Base-by-base conservation (phyloP, 2,888 invertebrate genomes). In the Drosophila mayaguana region DNA sequence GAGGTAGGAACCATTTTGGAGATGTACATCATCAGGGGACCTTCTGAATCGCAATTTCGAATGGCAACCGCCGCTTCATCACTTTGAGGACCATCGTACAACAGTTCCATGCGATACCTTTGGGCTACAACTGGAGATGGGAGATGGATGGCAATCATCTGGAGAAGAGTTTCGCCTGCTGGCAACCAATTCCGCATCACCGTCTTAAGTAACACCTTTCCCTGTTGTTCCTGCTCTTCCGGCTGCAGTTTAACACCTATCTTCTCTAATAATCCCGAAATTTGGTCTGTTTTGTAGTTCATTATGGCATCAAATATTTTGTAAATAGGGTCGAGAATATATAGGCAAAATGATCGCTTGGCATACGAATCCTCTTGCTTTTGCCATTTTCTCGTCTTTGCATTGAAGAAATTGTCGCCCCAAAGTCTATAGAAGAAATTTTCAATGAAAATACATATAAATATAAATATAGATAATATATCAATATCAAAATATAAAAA, bases 1-100 rank as follows among this genome's bases (percentile, higher is more conserved):
- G 98, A 96, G 18, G 99, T 99, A 82, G 99, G 99, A 93, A 99
- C 99, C 99, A 99, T 99, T 94, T 99, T 99, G 50, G 98, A 98
- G 81, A 99, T 95, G 95, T 99, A 99, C 99, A 99, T 99, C 99
- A 99, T 99, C 66, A 99, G 95, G 14, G 99, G 99, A 48, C 97
- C 99, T 84, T 97, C 96, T 12, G 99, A 96, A 93, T 99, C 98
- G 92, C 99, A 99, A 92, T 93, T 96, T 96, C 96, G 97, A 90
- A 97, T 96, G 93, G 97, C 97, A 78, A 97, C 86, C 81, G 98
- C 98, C 74, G 97, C 98, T 90, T 97, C 97, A 92, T 99, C 99
- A 92, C 99, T 99, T 72, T 95, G 96, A 61, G 99, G 99, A 89
- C 99, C 99, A 94, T 99, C 99, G 93, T 99, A 99, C 94, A 99